Evolutionary conservation across 2,888 invertebrate genomes (phyloP), one percentile per base, ranked within the genome.

Genomic region (Diploptera punctata): DNA sequence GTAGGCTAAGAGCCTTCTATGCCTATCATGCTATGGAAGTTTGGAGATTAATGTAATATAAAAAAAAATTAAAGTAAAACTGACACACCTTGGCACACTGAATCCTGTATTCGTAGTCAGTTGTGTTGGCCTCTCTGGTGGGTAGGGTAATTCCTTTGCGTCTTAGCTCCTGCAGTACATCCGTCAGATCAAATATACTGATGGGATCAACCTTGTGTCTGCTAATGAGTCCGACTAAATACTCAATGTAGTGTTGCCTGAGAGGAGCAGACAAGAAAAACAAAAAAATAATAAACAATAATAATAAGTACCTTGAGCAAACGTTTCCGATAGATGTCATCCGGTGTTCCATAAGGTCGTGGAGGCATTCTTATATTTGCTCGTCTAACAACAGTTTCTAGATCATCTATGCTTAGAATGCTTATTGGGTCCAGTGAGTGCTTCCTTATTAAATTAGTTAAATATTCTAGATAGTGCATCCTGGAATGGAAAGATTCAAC

Each of bases 221-320:
- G 83, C 93, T 93, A 84, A 97, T 93, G 83, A 92, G 88, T 80
- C 89, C 90, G 82, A 96, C 95, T 87, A 98, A 89, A 87, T 97
- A 97, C 87, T 98, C 98, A 84, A 96, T 91, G 89, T 96, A 98
- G 88, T 98, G 98, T 82, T 89, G 86, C 89, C 97, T 98, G 74
- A 76, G 72, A 72, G 79, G 44, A 61, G 65, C 65, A 73, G 72
- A 70, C 71, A 67, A 73, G 68, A 75, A 67, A n/a, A 69, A 74
- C 70, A 69, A 68, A 70, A 72, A 68, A 70, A 70, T 33, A 70
- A 71, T 31, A 68, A 73, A 68, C 70, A 52, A 72, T 67, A 67
- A 71, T 72, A 71, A 72, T 67, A 65, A 76, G 82, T 85, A 91
- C 91, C 90, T 91, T 87, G 76, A 86, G 80, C 74, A 92, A 86